A percentile compares a stretch with the other conserved stretches of the same genome.
Evolutionary conservation across 2,888 invertebrate species (phyloP).

Genomic region (Phyto melanocephala): DNA sequence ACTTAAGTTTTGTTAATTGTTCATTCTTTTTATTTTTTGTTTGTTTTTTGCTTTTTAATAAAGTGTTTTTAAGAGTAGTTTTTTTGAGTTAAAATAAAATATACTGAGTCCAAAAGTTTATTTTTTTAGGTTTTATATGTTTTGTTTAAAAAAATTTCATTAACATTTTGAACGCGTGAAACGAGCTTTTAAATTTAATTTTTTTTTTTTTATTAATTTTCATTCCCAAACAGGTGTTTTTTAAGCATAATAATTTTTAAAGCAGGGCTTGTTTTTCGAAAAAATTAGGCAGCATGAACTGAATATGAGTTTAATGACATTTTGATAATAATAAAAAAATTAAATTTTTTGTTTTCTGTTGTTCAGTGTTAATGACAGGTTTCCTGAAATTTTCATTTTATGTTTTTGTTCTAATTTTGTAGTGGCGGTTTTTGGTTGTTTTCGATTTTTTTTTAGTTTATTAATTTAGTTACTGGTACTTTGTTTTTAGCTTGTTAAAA

Average conservation of each 20-base stretch:
- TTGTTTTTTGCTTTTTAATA: background rate
- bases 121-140: constrained; percentile 12
- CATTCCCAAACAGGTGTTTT: constrained; percentile 64
- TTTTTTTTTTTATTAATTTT: constrained; percentile 38
- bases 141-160: constrained; percentile 53
- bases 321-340: constrained; percentile 32
- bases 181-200: constrained; percentile 59
- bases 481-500: background rate
- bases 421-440: background rate
- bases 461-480: background rate
- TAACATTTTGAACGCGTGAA: constrained; percentile 65
- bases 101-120: too few species aligned
- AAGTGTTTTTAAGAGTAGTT: constrained; percentile 13
- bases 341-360: constrained; percentile 2
- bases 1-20: constrained; percentile 18
- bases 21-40: background rate
- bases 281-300: constrained; percentile 54
- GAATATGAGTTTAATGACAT: constrained; percentile 50
- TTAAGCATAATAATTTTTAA: constrained; percentile 39
- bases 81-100: constrained; percentile 9
- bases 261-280: constrained; percentile 52
- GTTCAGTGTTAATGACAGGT: constrained; percentile 51
- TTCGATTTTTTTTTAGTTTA: background rate
- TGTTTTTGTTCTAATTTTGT: background rate
- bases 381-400: constrained; percentile 31